Conservation (phyloP, 2,797 vertebrate genomes). For the Fratercula arctica region DNA sequence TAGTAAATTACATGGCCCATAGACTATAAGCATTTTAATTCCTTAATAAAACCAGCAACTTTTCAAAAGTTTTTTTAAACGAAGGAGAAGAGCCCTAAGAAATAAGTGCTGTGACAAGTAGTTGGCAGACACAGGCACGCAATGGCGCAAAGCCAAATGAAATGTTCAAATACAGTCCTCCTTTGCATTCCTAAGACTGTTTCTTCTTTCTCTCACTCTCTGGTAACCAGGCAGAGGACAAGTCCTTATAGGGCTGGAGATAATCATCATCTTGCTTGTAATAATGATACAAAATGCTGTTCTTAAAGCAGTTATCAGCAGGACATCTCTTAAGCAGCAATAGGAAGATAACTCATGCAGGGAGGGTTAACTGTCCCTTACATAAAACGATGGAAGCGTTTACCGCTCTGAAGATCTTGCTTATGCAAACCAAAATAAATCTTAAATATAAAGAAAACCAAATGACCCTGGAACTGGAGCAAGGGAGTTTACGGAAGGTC, state of each 20-base stretch:
- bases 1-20: not conserved
- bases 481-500: conserved; percentile 13
- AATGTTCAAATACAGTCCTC: not conserved
- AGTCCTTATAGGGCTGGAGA: not conserved
- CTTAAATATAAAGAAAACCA: conserved; percentile 39
- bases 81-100: not conserved
- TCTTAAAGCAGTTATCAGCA: conserved; percentile 46
- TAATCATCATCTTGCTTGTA: conserved; percentile 21
- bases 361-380: conserved; percentile 43
- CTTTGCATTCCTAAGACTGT: not conserved
- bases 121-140: not conserved
- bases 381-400: not conserved
- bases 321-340: conserved; percentile 40
- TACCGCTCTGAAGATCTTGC: conserved; percentile 16
- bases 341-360: conserved; percentile 35
- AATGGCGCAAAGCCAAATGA: not conserved
- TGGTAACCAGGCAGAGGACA: not conserved
- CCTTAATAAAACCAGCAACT: not conserved
- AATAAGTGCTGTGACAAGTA: not conserved
- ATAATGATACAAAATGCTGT: conserved; percentile 36
- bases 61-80: not conserved
- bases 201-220: not conserved
- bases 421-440: conserved; percentile 47
- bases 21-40: not conserved
- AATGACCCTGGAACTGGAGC: conserved; percentile 24